Evolutionary conservation across 2,113 vertebrate genomes (phyloP).

Genomic region (Addax nasomaculatus): DNA sequence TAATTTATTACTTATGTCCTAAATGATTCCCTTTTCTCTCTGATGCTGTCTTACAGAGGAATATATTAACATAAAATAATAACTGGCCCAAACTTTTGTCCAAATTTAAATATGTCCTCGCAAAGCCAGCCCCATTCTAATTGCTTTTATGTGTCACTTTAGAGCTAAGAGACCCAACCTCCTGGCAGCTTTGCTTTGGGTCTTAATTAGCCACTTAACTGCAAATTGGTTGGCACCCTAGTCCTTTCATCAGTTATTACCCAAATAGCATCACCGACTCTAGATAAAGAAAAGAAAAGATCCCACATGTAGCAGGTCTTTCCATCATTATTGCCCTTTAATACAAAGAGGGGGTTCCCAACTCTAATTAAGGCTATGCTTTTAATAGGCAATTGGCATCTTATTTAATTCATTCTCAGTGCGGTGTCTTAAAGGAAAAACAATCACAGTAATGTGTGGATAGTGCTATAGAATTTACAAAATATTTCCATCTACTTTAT

Average conservation of each 20-base stretch:
- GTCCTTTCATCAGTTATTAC: slow-evolving; percentile 55
- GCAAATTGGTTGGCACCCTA: slow-evolving; percentile 36
- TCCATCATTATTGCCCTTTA: slow-evolving; percentile 66
- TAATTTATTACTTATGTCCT: slow-evolving; percentile 62
- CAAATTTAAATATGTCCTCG: slow-evolving; percentile 71
- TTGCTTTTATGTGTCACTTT: slow-evolving; percentile 76
- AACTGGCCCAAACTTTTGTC: slow-evolving; percentile 67
- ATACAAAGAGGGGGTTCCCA: slow-evolving; percentile 44
- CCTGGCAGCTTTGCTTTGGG: slow-evolving; percentile 71
- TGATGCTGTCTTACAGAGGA: slow-evolving; percentile 49
- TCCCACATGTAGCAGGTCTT: slow-evolving; percentile 64
- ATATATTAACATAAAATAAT: slow-evolving; percentile 74
- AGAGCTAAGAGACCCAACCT: slow-evolving; percentile 65
- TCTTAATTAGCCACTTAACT: slow-evolving; percentile 72
- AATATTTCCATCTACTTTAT: slow-evolving; percentile 46
- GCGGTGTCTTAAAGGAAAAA: slow-evolving; percentile 49
- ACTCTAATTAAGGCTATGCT: slow-evolving; percentile 62
- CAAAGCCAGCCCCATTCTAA: slow-evolving; percentile 62
- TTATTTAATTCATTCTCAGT: slow-evolving; percentile 60
- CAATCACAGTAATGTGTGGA: slow-evolving; percentile 39
- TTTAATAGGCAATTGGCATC: slow-evolving; percentile 62
- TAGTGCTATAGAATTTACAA: slow-evolving; percentile 19
- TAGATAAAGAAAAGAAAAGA: slow-evolving; percentile 64
- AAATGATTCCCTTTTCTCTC: slow-evolving; percentile 56
- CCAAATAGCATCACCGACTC: slow-evolving; percentile 69